phyloP scores from a whole-genome alignment of 2,888 invertebrate species.

The Acleris cristana region DNA sequence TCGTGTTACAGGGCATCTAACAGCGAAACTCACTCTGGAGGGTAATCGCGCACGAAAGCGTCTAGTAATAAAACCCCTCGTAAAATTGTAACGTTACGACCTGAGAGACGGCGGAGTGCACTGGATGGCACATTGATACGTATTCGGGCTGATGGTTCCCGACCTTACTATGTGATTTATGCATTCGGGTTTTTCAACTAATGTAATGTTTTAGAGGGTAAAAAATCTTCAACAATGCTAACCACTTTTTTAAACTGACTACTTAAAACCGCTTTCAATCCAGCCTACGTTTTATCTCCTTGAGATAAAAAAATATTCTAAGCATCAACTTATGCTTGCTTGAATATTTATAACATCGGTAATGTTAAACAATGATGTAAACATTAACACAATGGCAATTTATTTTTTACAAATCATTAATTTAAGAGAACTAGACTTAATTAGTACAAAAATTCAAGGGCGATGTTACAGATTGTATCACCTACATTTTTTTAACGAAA shows the following conservation, averaged over 20 bases:
- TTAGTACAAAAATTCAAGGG: slow-evolving; percentile 18
- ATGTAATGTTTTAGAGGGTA: slow-evolving; percentile 23
- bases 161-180: slow-evolving; percentile 61
- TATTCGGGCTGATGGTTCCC: slow-evolving; percentile 68
- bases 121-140: slow-evolving; percentile 78
- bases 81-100: slow-evolving; percentile 83
- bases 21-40: slow-evolving; percentile 83
- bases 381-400: slow-evolving; percentile 8
- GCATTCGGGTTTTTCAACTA: slow-evolving; percentile 55
- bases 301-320: neutral
- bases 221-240: neutral
- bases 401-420: slow-evolving; percentile 25
- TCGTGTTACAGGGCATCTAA: slow-evolving; percentile 69
- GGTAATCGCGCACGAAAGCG: slow-evolving; percentile 84
- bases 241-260: neutral
- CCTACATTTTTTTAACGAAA: slow-evolving; percentile 17
- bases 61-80: slow-evolving; percentile 82
- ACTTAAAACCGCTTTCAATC: neutral
- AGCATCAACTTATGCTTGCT: neutral
- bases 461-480: slow-evolving; percentile 8
- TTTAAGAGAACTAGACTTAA: slow-evolving; percentile 8
- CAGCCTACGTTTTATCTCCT: neutral
- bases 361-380: slow-evolving; percentile 5
- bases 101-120: slow-evolving; percentile 76
- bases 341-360: slow-evolving; percentile 4